Evolutionary conservation across 2,888 invertebrate species (phyloP).

Genomic region (Dorcus parallelipipedus): DNA sequence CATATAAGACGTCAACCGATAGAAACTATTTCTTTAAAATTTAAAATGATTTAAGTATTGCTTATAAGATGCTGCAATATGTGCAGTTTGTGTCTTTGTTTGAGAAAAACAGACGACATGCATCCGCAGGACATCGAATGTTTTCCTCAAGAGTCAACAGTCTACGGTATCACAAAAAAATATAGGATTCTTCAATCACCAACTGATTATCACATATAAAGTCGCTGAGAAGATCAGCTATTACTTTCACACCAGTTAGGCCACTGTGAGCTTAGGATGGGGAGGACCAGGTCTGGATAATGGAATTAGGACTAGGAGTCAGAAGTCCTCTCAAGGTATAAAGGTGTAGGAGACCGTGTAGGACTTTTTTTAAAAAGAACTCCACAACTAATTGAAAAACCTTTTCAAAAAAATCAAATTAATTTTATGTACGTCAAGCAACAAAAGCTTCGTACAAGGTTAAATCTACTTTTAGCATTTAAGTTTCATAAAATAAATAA

Average conservation of each 20-base stretch:
- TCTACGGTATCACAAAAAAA: slow-evolving; percentile 21
- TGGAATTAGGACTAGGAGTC: slow-evolving; percentile 40
- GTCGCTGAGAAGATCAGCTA: slow-evolving; percentile 5
- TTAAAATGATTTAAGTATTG: no score
- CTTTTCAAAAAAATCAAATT: background rate
- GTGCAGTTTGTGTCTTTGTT: background rate
- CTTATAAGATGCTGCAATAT: no score
- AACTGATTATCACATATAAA: slow-evolving; percentile 43
- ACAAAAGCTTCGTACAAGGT: background rate
- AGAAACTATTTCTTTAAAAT: no score
- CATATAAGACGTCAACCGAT: no score
- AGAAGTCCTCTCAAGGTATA: slow-evolving; percentile 47
- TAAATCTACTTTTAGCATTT: slow-evolving; percentile 4
- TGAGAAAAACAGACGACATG: background rate
- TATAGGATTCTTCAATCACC: slow-evolving; percentile 32
- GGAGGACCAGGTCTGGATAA: slow-evolving; percentile 17
- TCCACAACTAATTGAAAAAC: background rate
- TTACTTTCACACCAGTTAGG: slow-evolving; percentile 20
- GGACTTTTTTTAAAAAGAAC: slow-evolving; percentile 7
- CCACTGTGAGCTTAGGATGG: slow-evolving; percentile 33
- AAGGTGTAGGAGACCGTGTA: slow-evolving; percentile 25
- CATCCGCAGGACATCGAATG: background rate
- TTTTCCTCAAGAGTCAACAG: slow-evolving; percentile 12
- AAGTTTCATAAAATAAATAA: slow-evolving; percentile 8
- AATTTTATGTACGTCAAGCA: background rate